These are phyloP conservation scores for Callionymus lyra DNA, from an alignment of 2,113 vertebrate species.

Conservation along the genomic window DNA sequence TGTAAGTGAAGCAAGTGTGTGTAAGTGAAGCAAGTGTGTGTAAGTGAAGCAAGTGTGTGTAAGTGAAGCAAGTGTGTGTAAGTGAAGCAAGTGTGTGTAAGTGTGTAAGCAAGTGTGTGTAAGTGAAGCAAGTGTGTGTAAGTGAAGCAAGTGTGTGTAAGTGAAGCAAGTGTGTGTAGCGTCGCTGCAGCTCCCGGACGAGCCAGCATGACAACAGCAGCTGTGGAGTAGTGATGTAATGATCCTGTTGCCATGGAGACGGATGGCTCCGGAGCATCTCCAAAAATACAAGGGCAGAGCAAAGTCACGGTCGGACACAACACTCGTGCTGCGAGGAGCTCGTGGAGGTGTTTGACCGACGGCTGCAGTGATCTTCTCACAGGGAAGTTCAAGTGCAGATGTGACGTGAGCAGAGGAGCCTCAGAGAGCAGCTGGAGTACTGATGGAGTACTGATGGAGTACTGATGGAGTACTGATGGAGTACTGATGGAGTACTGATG, in stretches of 20 bases:
- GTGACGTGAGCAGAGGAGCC: too few species aligned
- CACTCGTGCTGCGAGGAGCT: slow-evolving; percentile 4
- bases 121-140: too few species aligned
- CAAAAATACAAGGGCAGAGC: slow-evolving; percentile 56
- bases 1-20: too few species aligned
- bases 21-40: too few species aligned
- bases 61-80: too few species aligned
- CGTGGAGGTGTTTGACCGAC: not conserved
- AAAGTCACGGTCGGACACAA: slow-evolving; percentile 47
- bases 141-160: slow-evolving; percentile 10
- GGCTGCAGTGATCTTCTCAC: too few species aligned
- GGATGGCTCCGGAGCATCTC: slow-evolving; percentile 44
- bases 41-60: too few species aligned
- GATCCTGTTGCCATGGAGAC: slow-evolving; percentile 66
- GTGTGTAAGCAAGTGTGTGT: not conserved
- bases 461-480: too few species aligned
- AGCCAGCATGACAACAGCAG: slow-evolving; percentile 55
- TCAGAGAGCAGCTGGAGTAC: too few species aligned
- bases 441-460: too few species aligned
- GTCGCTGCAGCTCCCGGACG: slow-evolving; percentile 45
- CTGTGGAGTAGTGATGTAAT: slow-evolving; percentile 56
- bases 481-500: too few species aligned
- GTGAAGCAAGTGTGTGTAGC: slow-evolving; percentile 17
- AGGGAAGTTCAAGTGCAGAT: too few species aligned
- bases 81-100: slow-evolving; percentile 15